A percentile compares a stretch with the other conserved stretches of the same genome.
These are phyloP conservation scores for Pyrgilauda ruficollis DNA, from an alignment of 2,113 vertebrate genomes.

Conservation along the genomic window DNA sequence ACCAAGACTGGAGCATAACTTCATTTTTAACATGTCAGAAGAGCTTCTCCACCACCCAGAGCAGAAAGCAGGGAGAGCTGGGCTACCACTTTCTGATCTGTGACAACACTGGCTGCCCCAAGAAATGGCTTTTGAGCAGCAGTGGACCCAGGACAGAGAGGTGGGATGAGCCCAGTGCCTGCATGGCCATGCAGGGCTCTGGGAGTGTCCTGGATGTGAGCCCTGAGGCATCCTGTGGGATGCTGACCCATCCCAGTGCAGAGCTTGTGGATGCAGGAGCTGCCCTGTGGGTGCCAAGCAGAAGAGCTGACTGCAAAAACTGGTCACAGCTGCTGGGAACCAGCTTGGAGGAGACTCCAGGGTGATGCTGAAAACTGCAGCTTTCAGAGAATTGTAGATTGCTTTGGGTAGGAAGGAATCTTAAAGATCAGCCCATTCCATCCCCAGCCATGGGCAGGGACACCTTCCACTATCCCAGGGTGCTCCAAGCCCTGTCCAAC, in stretches of 20 bases:
- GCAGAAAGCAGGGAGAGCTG: neutral
- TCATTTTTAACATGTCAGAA: neutral
- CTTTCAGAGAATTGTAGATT: neutral
- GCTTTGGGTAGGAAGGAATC: neutral
- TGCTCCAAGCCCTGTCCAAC: accelerated
- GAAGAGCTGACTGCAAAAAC: neutral
- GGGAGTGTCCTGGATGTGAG: neutral
- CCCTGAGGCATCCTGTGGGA: neutral
- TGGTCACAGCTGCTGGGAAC: neutral
- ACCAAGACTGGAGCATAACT: neutral
- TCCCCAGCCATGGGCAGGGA: neutral
- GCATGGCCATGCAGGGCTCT: neutral
- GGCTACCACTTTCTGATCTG: accelerated
- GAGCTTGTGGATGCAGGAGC: neutral
- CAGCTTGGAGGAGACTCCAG: neutral
- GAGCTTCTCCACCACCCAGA: neutral
- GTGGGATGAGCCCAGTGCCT: neutral
- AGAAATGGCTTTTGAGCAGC: neutral
- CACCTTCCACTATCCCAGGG: accelerated
- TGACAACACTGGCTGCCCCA: neutral
- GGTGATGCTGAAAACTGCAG: neutral
- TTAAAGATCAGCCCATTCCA: neutral
- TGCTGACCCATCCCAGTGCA: neutral
- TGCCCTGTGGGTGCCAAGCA: too few relatives aligned
- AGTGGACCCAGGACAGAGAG: neutral